Evolutionary conservation across 2,113 vertebrate genomes (phyloP).

Genomic region (Pygathrix nemaeus): DNA sequence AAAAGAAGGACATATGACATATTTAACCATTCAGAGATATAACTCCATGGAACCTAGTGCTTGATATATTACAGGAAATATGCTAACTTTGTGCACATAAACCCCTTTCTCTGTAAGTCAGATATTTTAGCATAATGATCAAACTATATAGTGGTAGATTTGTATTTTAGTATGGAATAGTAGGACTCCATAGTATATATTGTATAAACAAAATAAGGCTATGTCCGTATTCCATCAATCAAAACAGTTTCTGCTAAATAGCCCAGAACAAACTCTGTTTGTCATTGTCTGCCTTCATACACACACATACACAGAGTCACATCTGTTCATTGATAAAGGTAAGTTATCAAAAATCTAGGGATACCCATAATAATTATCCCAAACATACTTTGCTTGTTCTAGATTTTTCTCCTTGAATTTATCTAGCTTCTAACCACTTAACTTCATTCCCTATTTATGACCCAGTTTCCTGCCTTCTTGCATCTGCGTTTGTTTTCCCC

Average conservation of each 20-base stretch:
- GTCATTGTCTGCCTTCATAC: not conserved
- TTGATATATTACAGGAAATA: not conserved
- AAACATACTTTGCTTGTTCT: not conserved
- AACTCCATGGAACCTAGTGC: not conserved
- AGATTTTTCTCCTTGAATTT: not conserved
- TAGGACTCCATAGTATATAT: not conserved
- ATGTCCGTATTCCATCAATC: not conserved
- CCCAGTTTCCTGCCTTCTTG: not conserved
- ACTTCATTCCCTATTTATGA: not conserved
- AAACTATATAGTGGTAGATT: not conserved
- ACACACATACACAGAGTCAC: not conserved
- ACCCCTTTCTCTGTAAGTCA: not conserved
- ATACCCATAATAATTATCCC: not conserved
- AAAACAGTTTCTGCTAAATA: not conserved
- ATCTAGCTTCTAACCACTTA: not conserved
- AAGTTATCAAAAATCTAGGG: not conserved
- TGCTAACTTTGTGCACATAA: not conserved
- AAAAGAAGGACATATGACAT: not conserved
- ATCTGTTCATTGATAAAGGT: not conserved
- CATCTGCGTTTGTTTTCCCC: not conserved
- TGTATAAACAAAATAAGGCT: not conserved
- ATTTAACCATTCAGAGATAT: not conserved
- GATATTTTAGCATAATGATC: not conserved
- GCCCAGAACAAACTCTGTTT: not conserved
- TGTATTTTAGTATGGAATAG: slow-evolving; percentile 34